Base-by-base conservation (phyloP, 2,113 vertebrate genomes). In the Lepisosteus oculatus region DNA sequence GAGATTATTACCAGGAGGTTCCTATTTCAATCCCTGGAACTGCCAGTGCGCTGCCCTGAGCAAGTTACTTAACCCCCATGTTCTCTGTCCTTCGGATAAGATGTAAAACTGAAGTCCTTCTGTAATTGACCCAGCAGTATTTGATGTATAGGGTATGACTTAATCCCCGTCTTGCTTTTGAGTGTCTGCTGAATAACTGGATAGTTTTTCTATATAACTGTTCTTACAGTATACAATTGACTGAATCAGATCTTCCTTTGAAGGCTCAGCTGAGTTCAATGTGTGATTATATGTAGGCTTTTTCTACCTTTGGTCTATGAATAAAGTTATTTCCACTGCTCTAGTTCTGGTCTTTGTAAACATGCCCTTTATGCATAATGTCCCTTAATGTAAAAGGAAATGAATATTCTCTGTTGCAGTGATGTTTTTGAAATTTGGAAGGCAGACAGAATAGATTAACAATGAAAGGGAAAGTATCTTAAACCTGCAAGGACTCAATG, bases 251-350 rank as follows among this genome's bases (percentile, higher is more conserved):
- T 61, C 55, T 71, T 70, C 74, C 70, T 72, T 67, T 77, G 47
- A 75, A 55, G 77, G 68, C 69, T 69, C 64, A 29, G 59, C 66
- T 72, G 45, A 15, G 73, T 55, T 51, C 85, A 84, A 83, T 63
- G 77, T 76, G 79, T 72, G 72, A 75, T 78, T 74, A 74, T 78
- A 76, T 74, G 63, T 77, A 74, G 72, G 79, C 84, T 90, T 89
- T 87, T 87, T 86, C 82, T 85, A 80, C 83, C 83, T 87, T 78
- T 72, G 75, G 70, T 85, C 85, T 85, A 85, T 76, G 64, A 65
- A 65, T 76, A 41, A 79, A 67, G 67, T 44, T 71, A n/a, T 45
- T 56, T n/a, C 57, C 42, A 41, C 61, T 43, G 43, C 14, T 17
- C 17, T 69, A 55, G 41, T 17, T 65, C 76, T 14, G n/a, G 7